Evolutionary conservation across 2,888 invertebrate genomes (phyloP).

Genomic region (Apotomis capreana): DNA sequence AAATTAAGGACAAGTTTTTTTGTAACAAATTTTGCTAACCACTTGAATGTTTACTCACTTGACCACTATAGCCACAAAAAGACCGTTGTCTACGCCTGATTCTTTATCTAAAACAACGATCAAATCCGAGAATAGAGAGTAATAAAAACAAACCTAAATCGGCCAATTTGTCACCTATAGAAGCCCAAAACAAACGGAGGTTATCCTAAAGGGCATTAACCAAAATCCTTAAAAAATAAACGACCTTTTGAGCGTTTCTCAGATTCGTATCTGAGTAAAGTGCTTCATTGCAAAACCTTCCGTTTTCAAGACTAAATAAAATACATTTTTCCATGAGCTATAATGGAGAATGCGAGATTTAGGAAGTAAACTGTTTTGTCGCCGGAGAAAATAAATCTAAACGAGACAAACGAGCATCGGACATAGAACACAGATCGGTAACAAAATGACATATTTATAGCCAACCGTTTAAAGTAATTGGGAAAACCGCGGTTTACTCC

Average conservation of each 20-base stretch:
- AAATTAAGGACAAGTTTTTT: too few relatives aligned
- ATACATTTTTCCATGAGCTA: background rate
- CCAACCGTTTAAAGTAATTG: slow-evolving; percentile 2
- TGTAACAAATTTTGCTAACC: too few relatives aligned
- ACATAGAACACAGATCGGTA: background rate
- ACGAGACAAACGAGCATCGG: slow-evolving; percentile 21
- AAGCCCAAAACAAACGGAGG: slow-evolving; percentile 10
- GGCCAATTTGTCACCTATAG: slow-evolving; percentile 4
- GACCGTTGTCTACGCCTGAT: background rate
- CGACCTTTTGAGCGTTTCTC: background rate
- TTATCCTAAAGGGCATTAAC: slow-evolving; percentile 1
- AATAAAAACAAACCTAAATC: slow-evolving; percentile 10
- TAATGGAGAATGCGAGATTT: background rate
- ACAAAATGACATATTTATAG: slow-evolving; percentile 25
- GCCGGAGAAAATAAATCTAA: slow-evolving; percentile 5
- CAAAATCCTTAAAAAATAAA: slow-evolving; percentile 26
- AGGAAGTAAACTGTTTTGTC: background rate
- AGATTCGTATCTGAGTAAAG: background rate
- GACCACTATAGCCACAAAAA: too few relatives aligned
- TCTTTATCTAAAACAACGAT: background rate
- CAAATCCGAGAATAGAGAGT: background rate
- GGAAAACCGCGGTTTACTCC: background rate
- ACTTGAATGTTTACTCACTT: too few relatives aligned
- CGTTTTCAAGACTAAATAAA: background rate
- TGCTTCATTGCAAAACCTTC: background rate